Base-by-base conservation (phyloP, 2,888 invertebrate species). In the Tortricodes alternella region DNA sequence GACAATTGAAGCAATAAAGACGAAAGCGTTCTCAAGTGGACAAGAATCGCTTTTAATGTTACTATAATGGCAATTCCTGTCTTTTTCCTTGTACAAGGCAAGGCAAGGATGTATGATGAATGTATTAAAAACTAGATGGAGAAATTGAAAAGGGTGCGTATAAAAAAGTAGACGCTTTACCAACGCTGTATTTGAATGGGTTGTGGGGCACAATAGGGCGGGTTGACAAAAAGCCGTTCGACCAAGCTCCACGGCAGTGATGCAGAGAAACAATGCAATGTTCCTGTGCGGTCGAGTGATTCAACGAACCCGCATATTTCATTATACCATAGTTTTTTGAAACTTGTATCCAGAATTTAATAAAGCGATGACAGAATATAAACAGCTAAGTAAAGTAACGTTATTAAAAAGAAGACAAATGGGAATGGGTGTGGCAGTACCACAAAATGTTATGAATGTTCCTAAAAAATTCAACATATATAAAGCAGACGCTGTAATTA, bases 1-100 rank as follows among this genome's bases (percentile, higher is more conserved):
- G 77, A 82, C 85, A 86, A 86, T 89, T 84, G 86, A 80, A 68
- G 76, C 81, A 83, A 88, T 86, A 80, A 82, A 85, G 78, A 80
- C 73, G 78, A 79, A 83, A 85, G 80, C 78, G 76, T 72, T 75
- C 70, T 75, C 77, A 80, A 83, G 79, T 80, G 77, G 78, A 66
- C 74, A 71, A 73, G 76, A 79, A 81, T 76, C 72, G 73, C 74
- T 80, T 76, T 80, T 82, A 80, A 80, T 80, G 76, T 72, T 71
- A 71, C 74, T 81, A 82, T 82, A 82, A 74, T 75, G 74, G 66
- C 70, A 70, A 56, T 56, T 49, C 21, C 19, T 43, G 56, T 43
- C 32, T 16, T 46, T 23, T 21, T 23, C 19, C 35, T 44, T 46
- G 23, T 34, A 32, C 16, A 48, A 41, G 29, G 24, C n/a, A 9